These are phyloP conservation scores for Macrobrachium rosenbergii DNA, from an alignment of 1,140 invertebrate species.

Conservation along the genomic window DNA sequence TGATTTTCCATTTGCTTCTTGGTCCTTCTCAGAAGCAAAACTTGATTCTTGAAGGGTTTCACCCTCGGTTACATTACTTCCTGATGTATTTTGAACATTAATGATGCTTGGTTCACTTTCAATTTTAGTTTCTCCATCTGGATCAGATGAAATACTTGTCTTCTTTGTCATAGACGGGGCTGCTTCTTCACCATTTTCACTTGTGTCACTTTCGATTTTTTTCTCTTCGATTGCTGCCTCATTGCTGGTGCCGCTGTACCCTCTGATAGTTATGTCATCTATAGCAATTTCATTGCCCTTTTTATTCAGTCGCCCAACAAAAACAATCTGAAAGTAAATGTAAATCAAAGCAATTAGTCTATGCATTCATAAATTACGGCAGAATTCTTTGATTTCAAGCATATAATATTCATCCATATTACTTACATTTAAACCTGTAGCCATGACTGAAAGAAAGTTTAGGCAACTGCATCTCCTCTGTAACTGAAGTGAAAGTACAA, in stretches of 20 bases:
- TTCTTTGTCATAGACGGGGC: not conserved
- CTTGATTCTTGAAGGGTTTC: too few relatives aligned
- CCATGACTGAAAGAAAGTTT: not conserved
- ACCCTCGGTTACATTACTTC: too few relatives aligned
- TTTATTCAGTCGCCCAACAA: conserved; percentile 36
- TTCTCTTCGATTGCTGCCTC: not conserved
- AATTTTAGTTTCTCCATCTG: not conserved
- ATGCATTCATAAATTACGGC: too few relatives aligned
- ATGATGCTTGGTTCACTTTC: too few relatives aligned
- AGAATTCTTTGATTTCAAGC: not conserved
- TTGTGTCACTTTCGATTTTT: not conserved
- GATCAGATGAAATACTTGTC: not conserved
- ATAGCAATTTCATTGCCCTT: conserved; percentile 47
- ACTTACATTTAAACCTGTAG: not conserved
- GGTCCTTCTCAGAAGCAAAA: too few relatives aligned
- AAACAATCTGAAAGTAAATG: conserved; percentile 30
- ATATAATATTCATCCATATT: not conserved
- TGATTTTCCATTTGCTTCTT: too few relatives aligned
- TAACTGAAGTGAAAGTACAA: too few relatives aligned
- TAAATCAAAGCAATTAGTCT: not conserved
- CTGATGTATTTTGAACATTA: too few relatives aligned
- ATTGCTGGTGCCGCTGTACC: not conserved
- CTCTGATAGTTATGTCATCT: conserved; percentile 29
- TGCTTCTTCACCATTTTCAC: not conserved
- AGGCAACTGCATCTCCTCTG: not conserved